These are phyloP conservation scores for Trichopoda pennipes DNA, from an alignment of 2,888 invertebrate genomes.

Conservation along the genomic window DNA sequence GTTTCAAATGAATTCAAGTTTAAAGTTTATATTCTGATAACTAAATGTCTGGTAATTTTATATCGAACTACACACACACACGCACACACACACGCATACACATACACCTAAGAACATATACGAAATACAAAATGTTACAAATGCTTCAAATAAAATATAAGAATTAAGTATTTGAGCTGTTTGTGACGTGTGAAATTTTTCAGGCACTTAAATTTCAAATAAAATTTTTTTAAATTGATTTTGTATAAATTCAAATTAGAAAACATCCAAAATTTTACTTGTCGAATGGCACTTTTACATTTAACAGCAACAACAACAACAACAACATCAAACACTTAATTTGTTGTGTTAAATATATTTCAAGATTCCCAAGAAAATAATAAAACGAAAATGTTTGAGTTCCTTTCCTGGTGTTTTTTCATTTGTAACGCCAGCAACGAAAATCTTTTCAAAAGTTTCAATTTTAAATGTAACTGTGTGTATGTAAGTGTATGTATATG, in stretches of 20 bases:
- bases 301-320: background rate
- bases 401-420: no score
- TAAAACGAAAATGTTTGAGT: no score
- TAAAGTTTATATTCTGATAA: constrained; percentile 65
- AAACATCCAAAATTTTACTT: constrained; percentile 31
- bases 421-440: no score
- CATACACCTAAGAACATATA: background rate
- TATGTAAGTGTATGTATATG: background rate
- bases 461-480: background rate
- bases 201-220: constrained; percentile 32
- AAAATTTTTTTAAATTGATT: constrained; percentile 48
- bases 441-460: no score
- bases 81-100: background rate
- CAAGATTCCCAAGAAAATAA: background rate
- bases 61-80: constrained; percentile 10
- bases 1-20: constrained; percentile 67
- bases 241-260: constrained; percentile 25
- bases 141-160: constrained; percentile 53
- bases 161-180: constrained; percentile 27
- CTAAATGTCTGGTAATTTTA: constrained; percentile 65
- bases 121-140: constrained; percentile 5
- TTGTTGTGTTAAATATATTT: constrained; percentile 48
- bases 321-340: constrained; percentile 14
- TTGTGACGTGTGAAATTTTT: background rate
- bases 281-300: constrained; percentile 49